Evolutionary conservation across 2,888 invertebrate species (phyloP).

Genomic region (Colletes collaris): DNA sequence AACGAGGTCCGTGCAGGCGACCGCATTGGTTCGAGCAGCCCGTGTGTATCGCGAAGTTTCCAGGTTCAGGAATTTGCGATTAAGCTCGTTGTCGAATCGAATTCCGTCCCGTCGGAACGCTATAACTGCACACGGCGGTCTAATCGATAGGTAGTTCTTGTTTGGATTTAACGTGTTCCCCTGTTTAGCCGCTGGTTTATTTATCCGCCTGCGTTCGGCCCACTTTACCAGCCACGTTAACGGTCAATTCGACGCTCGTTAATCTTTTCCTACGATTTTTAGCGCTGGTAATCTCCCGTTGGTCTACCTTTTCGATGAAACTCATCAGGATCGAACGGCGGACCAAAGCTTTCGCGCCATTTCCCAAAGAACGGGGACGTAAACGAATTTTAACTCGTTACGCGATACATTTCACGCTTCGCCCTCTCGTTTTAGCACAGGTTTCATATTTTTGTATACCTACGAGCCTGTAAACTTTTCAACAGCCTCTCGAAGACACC

Average conservation of each 20-base stretch:
- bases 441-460: too few species aligned
- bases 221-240: not conserved
- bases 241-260: not conserved
- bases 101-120: conserved; percentile 5
- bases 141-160: conserved; percentile 12
- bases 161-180: conserved; percentile 14
- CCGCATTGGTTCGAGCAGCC: not conserved
- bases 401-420: too few species aligned
- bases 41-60: not conserved
- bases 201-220: not conserved
- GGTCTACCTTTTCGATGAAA: too few species aligned
- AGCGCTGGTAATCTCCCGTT: too few species aligned
- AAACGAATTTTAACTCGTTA: too few species aligned
- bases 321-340: too few species aligned
- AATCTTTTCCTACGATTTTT: not conserved
- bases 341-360: too few species aligned
- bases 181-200: not conserved
- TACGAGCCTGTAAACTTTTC: too few species aligned
- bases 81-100: conserved; percentile 9
- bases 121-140: conserved; percentile 2
- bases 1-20: not conserved
- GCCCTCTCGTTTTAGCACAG: too few species aligned
- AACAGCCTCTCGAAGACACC: too few species aligned
- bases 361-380: too few species aligned
- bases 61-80: conserved; percentile 9